Percentiles rank a stretch among this genome's conserved stretches.
These are phyloP conservation scores for Bombus polaris DNA, from an alignment of 1,140 invertebrate species.

Conservation along the genomic window DNA sequence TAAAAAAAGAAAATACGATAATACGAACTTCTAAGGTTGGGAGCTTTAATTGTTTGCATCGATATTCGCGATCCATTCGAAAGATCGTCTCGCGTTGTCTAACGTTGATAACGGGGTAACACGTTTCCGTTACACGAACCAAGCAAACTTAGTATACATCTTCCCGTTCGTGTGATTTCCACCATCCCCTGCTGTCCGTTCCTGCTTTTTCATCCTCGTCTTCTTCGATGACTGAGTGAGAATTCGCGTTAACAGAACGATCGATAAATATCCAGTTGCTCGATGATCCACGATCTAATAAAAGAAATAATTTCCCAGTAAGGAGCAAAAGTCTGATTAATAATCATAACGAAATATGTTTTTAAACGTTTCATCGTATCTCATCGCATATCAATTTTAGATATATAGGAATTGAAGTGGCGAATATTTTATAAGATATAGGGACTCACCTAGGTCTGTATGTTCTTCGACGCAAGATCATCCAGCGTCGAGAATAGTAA, in stretches of 20 bases:
- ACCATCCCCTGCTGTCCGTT: neutral
- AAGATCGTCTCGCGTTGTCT: constrained; percentile 48
- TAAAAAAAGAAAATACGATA: constrained; percentile 28
- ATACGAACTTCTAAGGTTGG: constrained; percentile 36
- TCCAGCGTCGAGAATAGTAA: neutral
- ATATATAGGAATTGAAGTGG: neutral
- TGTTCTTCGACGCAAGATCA: neutral
- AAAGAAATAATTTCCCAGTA: neutral
- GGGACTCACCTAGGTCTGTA: neutral
- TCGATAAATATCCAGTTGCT: neutral
- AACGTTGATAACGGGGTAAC: constrained; percentile 24
- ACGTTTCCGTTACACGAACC: constrained; percentile 20
- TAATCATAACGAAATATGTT: neutral
- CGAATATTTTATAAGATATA: constrained; percentile 1
- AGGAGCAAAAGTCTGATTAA: constrained; percentile 16
- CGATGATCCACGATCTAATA: constrained; percentile 16
- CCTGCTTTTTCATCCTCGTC: constrained; percentile 18
- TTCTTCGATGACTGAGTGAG: neutral
- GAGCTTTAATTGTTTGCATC: constrained; percentile 37
- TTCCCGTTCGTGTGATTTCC: constrained; percentile 34
- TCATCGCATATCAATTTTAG: constrained; percentile 44
- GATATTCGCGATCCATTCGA: constrained; percentile 47
- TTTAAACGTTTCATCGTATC: constrained; percentile 1
- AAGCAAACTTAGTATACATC: constrained; percentile 7
- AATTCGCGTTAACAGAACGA: neutral